A percentile compares a stretch with the other conserved stretches of the same genome.
Conservation (phyloP, 2,797 vertebrate genomes). For the Cacajao melanocephalus region DNA sequence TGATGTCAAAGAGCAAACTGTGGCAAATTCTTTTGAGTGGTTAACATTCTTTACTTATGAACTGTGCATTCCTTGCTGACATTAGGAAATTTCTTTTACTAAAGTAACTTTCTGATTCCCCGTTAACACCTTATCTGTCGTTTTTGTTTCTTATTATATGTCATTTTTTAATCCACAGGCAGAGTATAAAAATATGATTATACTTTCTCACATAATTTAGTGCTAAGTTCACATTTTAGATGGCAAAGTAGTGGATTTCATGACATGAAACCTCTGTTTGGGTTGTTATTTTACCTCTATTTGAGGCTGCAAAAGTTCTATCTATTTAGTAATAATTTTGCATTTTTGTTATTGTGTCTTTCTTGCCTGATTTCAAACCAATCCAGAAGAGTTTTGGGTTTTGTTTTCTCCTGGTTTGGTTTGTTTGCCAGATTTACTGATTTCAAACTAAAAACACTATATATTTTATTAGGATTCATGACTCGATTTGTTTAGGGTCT, state of each 20-base stretch:
- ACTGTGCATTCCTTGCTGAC: neutral
- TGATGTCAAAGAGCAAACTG: neutral
- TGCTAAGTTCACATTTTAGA: neutral
- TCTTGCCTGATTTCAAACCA: neutral
- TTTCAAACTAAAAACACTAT: neutral
- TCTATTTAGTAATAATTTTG: neutral
- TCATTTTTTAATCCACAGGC: neutral
- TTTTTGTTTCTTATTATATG: neutral
- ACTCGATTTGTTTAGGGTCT: neutral
- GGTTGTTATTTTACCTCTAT: neutral
- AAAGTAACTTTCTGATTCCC: neutral
- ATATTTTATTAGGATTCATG: neutral
- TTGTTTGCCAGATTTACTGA: neutral
- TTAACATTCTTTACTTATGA: neutral
- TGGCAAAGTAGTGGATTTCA: neutral
- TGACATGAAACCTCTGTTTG: neutral
- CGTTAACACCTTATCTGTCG: neutral
- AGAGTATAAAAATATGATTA: neutral
- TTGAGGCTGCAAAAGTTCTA: neutral
- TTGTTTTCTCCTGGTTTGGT: neutral
- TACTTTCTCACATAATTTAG: neutral
- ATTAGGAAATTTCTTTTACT: neutral
- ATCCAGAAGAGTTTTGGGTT: neutral
- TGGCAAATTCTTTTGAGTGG: neutral
- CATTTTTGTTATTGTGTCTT: neutral